Evolutionary conservation across 2,797 vertebrate species (phyloP), one percentile per base, ranked within the genome.

Genomic region (Pterois miles): DNA sequence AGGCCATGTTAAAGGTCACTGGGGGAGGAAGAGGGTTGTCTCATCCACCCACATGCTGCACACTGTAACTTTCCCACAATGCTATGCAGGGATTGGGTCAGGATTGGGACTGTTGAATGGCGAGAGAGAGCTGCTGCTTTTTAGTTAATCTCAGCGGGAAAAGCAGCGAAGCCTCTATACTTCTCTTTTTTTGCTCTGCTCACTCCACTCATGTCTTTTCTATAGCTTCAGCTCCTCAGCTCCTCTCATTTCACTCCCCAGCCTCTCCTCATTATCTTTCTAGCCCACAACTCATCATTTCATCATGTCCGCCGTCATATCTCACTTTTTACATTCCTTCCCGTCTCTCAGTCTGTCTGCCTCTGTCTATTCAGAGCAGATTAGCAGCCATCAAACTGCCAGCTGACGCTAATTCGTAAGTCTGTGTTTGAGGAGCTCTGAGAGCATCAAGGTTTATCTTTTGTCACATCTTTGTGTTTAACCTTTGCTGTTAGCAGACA

Each of bases 291-390:
- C 65, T 84, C 76, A 14, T 78, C 63, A 38, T 76, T 78, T 53
- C 66, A 6, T 78, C 78, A 48, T 50, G 46, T 74, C 73, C 31
- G 70, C 53, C 36, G 11, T 85, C 76, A 50, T 33, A 62, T 84
- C 76, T 75, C 48, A 0, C 22, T 34, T 78, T 71, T 65, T 71
- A 60, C 67, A 60, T 69, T 66, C 69, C 27, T 23, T 62, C 18
- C 52, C 38, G 27, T 36, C 67, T 64, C 46, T 34, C 60, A 8
- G 31, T 23, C 65, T 20, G 58, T 76, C 57, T 64, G 22, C 74
- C 71, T 64, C 83, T 65, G 69, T 66, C 72, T 74, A 59, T 84
- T 78, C 80, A 64, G 56, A 68, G 74, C 82, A 86, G 82, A 86
- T 87, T 84, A 91, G 74, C 16, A 62, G 77, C 71, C 65, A 50